A percentile compares a stretch with the other conserved stretches of the same genome.
phyloP scores from a whole-genome alignment of 2,888 invertebrate genomes.

The Caenorhabditis afra region DNA sequence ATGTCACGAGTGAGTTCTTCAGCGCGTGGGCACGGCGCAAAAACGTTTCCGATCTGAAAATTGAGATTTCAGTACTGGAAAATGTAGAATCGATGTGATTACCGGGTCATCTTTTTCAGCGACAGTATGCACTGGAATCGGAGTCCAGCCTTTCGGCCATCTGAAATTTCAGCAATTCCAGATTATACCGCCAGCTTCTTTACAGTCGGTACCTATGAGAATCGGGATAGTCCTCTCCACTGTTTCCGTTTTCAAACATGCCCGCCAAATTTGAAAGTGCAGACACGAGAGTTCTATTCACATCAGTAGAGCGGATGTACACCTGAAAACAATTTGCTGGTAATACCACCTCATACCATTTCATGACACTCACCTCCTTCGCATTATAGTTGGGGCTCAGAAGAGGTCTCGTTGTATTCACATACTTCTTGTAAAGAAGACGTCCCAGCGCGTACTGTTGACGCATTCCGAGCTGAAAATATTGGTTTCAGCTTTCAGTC shows the following conservation, averaged over 20 bases:
- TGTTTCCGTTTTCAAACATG: conserved; percentile 83
- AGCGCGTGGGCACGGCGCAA: conserved; percentile 72
- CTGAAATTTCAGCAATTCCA: conserved; percentile 21
- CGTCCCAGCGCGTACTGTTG: conserved; percentile 74
- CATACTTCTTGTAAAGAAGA: conserved; percentile 66
- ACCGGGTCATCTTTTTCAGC: conserved; percentile 69
- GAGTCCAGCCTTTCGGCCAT: conserved; percentile 75
- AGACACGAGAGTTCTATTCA: conserved; percentile 85
- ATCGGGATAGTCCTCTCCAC: conserved; percentile 70
- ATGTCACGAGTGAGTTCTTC: conserved; percentile 66
- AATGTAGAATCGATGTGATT: too few relatives aligned
- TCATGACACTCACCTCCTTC: conserved; percentile 59
- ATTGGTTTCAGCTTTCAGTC: not conserved
- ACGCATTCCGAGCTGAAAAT: conserved; percentile 77
- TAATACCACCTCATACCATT: not conserved
- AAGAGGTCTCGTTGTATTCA: conserved; percentile 62
- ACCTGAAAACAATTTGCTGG: conserved; percentile 60
- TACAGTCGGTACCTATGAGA: conserved; percentile 33
- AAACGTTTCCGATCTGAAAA: conserved; percentile 70
- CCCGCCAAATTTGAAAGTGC: conserved; percentile 90
- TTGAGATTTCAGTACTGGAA: too few relatives aligned
- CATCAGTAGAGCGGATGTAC: conserved; percentile 81
- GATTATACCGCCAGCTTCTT: too few relatives aligned
- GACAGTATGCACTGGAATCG: conserved; percentile 75
- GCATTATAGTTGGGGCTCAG: conserved; percentile 60